Base-by-base conservation (phyloP, 2,797 vertebrate species). In the Cuniculus paca region DNA sequence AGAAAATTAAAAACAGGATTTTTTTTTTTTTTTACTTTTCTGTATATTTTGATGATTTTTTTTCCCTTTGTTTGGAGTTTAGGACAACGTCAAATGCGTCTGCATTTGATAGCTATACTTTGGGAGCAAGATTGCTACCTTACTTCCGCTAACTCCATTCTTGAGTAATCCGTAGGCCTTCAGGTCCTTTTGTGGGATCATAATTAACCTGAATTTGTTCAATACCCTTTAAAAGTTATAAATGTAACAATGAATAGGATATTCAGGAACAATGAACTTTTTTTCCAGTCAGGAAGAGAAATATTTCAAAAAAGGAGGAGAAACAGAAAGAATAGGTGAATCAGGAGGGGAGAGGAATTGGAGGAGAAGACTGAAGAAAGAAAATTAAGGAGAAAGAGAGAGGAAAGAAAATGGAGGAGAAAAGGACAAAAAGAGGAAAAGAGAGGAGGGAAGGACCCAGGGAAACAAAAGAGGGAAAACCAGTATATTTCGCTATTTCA, bases 1-100 rank as follows among this genome's bases (percentile, higher is more conserved):
- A 96, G 34, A 84, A 78, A 95, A 82, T 52, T 74, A 45, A 88
- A 84, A 84, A 39, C 48, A 85, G n/a, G 68, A 42, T 65, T 72
- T 74, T 50, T 54, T 50, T 65, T 72, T 74, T 50, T 54, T 50
- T 52, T 48, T 63, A 48, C 9, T 82, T 19, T 72, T 92, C 54
- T 82, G 65, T 80, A 4, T 61, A 26, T 70, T 50, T 63, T 81
- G 58, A 39, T 63, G 19, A 61, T 34, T 85, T 63, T 34, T 85
- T 63, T 22, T 26, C 2, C 24, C 11, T 12, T 3, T 63, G 5
- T 74, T 58, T 36, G n/a, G 58, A 63, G 26, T 36, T 95, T n/a
- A 81, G 39, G 22, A 80, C n/a, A 34, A 26, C 48, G 68, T 39
- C 61, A 70, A 72, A n/a, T 45, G 4, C 16, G 10, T 39, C 45